Conservation (phyloP, 2,888 invertebrate species). For the Arrhopalites spinosus region DNA sequence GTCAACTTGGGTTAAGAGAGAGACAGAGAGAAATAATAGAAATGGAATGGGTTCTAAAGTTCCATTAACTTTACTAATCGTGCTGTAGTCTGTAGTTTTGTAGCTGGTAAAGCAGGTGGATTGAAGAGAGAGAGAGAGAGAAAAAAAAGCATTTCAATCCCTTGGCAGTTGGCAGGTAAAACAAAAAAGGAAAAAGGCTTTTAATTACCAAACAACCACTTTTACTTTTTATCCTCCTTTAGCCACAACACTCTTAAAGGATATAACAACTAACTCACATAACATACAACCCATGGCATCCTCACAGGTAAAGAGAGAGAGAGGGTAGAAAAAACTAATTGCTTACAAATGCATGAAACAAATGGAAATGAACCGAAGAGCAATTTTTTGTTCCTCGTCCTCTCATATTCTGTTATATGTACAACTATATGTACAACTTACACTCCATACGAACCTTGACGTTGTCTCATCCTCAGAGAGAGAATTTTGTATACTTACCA, state of each 20-base stretch:
- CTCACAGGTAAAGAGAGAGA: conserved; percentile 5
- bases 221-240: conserved; percentile 12
- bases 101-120: too few relatives aligned
- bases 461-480: too few relatives aligned
- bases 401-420: neutral
- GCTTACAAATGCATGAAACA: conserved; percentile 21
- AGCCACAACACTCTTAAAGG: neutral
- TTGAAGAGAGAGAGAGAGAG: neutral
- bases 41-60: too few relatives aligned
- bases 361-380: conserved; percentile 13
- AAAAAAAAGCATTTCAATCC: neutral
- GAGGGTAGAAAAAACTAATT: conserved; percentile 26
- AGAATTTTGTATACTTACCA: neutral
- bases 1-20: neutral
- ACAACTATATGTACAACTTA: neutral
- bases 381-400: neutral
- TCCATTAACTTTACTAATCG: too few relatives aligned
- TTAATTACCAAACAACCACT: conserved; percentile 31
- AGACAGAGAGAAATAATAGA: neutral
- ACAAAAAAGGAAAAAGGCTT: conserved; percentile 32
- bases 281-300: neutral
- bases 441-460: too few relatives aligned
- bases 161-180: conserved; percentile 13
- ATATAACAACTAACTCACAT: neutral
- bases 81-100: too few relatives aligned